Base-by-base conservation (phyloP, 2,888 invertebrate species). In the Eledona agricola region DNA sequence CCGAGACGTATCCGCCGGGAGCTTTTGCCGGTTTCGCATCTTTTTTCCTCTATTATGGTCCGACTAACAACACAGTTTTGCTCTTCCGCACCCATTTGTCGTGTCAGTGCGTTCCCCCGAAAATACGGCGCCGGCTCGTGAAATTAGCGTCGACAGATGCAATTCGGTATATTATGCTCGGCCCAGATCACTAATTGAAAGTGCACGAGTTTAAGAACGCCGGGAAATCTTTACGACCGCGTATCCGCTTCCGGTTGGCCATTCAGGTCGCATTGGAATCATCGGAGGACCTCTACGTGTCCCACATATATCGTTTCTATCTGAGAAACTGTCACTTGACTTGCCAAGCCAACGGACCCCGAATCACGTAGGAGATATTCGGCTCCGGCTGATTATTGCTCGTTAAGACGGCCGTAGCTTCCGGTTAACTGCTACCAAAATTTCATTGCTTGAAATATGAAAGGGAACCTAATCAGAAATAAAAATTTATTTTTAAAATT, bases 251-350 rank as follows among this genome's bases (percentile, higher is more conserved):
- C 64, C 60, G 57, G 59, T 63, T 63, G 64, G 62, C 55, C 64
- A 62, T 66, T 66, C 64, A 46, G 57, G 56, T 43, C 64, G 65
- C 65, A 64, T 66, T 53, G 57, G 50, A 57, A 53, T 61, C 63
- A 64, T 66, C 62, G 55, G 62, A 64, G 62, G 60, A 59, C 50
- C 55, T 55, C 50, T 60, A 67, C 67, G 67, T 67, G 67, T 63
- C 53, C 47, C 58, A 67, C 63, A 67, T 67, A 66, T 58, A 66
- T 59, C 50, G 59, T 42, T 19, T 22, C 55, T 60, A 63, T 63
- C 63, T 59, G 45, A 49, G 52, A 40, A 57, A 55, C 60, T 60
- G 60, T 60, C 60, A 58, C 57, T 62, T 49, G 51, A 22, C 10
- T 16, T 31, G 29, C 51, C 45, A 35, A 29, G 22, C 37, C 42